Conservation (phyloP, 2,888 invertebrate genomes). For the Luffia ferchaultella region DNA sequence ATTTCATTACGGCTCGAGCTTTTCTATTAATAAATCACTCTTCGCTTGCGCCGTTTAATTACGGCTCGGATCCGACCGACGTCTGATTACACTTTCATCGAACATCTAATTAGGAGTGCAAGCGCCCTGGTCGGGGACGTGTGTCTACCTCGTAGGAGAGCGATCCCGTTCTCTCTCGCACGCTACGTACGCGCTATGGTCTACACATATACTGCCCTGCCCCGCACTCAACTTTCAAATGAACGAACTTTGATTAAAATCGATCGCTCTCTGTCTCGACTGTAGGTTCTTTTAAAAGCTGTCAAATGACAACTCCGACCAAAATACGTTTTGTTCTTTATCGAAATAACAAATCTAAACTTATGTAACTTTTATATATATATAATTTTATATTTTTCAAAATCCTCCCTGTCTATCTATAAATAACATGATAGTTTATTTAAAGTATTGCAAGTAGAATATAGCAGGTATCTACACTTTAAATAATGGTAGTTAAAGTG, state of each 20-base stretch:
- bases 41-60: slow-evolving; percentile 64
- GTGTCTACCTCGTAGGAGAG: slow-evolving; percentile 34
- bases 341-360: too few species aligned
- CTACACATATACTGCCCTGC: slow-evolving; percentile 12
- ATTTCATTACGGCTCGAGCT: slow-evolving; percentile 65
- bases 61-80: slow-evolving; percentile 59
- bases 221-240: slow-evolving; percentile 38
- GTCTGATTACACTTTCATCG: slow-evolving; percentile 67
- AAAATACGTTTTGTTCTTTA: too few species aligned
- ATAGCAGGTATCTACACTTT: too few species aligned
- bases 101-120: slow-evolving; percentile 66
- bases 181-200: slow-evolving; percentile 12
- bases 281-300: slow-evolving; percentile 11
- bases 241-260: slow-evolving; percentile 57
- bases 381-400: too few species aligned
- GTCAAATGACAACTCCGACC: too few species aligned
- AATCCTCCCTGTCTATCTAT: too few species aligned
- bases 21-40: slow-evolving; percentile 68
- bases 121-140: slow-evolving; percentile 33
- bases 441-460: too few species aligned
- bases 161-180: slow-evolving; percentile 26
- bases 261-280: slow-evolving; percentile 33
- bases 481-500: not conserved
- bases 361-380: too few species aligned
- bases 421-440: too few species aligned